Percentiles rank a stretch among this genome's conserved stretches.
These are phyloP conservation scores for Pemphredon lugubris DNA, from an alignment of 2,888 invertebrate species.

Conservation along the genomic window DNA sequence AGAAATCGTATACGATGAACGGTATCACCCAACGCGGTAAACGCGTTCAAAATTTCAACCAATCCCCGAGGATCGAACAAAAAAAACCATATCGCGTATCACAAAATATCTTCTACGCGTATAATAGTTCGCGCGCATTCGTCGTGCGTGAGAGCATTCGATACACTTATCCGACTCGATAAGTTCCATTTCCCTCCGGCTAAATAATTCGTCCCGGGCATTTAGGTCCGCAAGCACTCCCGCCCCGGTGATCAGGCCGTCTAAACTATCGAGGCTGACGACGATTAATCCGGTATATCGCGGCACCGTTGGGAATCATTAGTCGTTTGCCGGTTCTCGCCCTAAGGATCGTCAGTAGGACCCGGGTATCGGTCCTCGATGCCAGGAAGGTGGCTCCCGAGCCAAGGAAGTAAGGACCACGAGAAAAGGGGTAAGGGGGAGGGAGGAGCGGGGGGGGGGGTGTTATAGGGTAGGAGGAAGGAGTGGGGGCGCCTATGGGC, in stretches of 20 bases:
- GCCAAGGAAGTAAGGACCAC: slow-evolving; percentile 48
- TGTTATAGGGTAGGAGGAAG: too few species aligned
- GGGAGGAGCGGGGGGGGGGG: too few species aligned
- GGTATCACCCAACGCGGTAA: too few species aligned
- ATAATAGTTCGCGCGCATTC: too few species aligned
- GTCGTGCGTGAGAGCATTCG: slow-evolving; percentile 12
- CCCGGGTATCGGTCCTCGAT: slow-evolving; percentile 65
- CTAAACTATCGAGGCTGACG: slow-evolving; percentile 68
- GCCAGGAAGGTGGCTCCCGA: slow-evolving; percentile 59
- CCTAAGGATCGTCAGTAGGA: slow-evolving; percentile 53
- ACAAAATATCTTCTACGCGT: too few species aligned
- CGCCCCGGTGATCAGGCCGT: slow-evolving; percentile 58
- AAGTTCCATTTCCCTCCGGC: slow-evolving; percentile 56
- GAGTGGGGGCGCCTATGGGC: slow-evolving; percentile 56
- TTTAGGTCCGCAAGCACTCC: slow-evolving; percentile 50
- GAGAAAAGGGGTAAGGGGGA: slow-evolving; percentile 29
- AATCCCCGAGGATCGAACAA: too few species aligned
- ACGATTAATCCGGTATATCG: slow-evolving; percentile 75
- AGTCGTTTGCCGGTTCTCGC: slow-evolving; percentile 64
- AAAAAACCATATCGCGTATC: too few species aligned
- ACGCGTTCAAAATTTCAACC: too few species aligned
- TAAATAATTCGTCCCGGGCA: slow-evolving; percentile 60
- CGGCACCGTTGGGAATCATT: slow-evolving; percentile 76
- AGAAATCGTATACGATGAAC: too few species aligned
- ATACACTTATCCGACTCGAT: slow-evolving; percentile 38